Conservation (phyloP, 2,888 invertebrate species). For the Drosophila silvestris region DNA sequence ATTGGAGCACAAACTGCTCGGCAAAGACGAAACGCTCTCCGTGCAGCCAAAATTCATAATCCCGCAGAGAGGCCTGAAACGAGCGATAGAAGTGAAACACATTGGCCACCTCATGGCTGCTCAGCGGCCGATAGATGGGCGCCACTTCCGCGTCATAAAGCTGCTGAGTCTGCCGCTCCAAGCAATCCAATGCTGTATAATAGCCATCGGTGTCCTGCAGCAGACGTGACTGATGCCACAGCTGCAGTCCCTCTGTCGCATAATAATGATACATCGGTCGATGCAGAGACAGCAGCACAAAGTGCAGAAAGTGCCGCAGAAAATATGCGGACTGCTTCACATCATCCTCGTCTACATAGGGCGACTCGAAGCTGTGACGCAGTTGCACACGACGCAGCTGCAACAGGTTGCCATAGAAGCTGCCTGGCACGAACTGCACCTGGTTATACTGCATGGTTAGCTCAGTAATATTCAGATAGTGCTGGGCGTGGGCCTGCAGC, state of each 20-base stretch:
- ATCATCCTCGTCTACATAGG: slow-evolving; percentile 78
- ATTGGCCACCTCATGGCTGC: slow-evolving; percentile 61
- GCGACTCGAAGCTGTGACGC: slow-evolving; percentile 60
- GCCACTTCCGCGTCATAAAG: slow-evolving; percentile 51
- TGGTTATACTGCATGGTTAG: slow-evolving; percentile 50
- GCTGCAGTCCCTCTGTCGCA: slow-evolving; percentile 76
- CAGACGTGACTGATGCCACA: slow-evolving; percentile 78
- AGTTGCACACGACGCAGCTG: slow-evolving; percentile 62
- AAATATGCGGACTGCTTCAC: slow-evolving; percentile 78
- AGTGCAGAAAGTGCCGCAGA: slow-evolving; percentile 78
- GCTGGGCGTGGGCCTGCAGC: slow-evolving; percentile 74
- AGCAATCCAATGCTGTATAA: slow-evolving; percentile 81
- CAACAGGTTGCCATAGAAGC: slow-evolving; percentile 74
- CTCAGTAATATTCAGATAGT: slow-evolving; percentile 61
- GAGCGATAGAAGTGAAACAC: slow-evolving; percentile 78
- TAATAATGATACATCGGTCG: slow-evolving; percentile 83
- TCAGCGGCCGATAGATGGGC: slow-evolving; percentile 58
- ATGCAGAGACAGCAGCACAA: slow-evolving; percentile 70
- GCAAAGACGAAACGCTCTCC: slow-evolving; percentile 83
- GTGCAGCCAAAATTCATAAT: slow-evolving; percentile 82
- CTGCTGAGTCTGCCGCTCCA: slow-evolving; percentile 71
- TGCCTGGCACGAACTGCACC: slow-evolving; percentile 28
- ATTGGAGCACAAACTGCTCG: slow-evolving; percentile 79
- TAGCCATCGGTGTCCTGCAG: slow-evolving; percentile 78
- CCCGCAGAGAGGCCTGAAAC: slow-evolving; percentile 71